Percentiles rank a stretch among this genome's conserved stretches.
These are phyloP conservation scores for Drosophila meridionalis DNA, from an alignment of 2,888 invertebrate species.

Conservation along the genomic window DNA sequence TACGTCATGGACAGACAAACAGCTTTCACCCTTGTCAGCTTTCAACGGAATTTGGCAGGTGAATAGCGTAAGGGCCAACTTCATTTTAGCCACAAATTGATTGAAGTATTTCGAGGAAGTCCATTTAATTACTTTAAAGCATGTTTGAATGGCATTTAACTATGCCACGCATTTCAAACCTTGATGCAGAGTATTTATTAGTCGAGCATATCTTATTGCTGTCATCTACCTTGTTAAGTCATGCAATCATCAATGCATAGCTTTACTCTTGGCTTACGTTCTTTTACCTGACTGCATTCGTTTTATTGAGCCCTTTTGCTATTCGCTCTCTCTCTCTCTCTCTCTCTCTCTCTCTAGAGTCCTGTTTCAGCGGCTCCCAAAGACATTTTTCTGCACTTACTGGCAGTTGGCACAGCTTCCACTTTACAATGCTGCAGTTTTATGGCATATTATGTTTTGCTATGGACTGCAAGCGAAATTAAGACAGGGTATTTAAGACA, in stretches of 20 bases:
- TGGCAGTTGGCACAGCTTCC: constrained; percentile 8
- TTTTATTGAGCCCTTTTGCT: constrained; percentile 16
- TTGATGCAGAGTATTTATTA: background rate
- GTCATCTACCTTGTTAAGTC: background rate
- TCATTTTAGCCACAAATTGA: background rate
- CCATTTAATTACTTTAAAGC: background rate
- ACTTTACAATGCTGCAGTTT: constrained; percentile 7
- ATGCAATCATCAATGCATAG: constrained; percentile 6
- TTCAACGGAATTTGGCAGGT: constrained; percentile 24
- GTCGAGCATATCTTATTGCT: background rate
- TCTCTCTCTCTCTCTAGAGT: constrained; percentile 11
- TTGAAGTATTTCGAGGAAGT: background rate
- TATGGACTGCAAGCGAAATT: constrained; percentile 3
- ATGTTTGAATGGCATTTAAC: background rate
- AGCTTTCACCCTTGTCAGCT: constrained; percentile 47
- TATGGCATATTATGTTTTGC: background rate
- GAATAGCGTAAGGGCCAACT: constrained; percentile 3
- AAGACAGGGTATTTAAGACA: background rate
- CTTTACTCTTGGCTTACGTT: constrained; percentile 3
- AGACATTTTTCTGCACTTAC: constrained; percentile 19
- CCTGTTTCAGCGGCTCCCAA: background rate
- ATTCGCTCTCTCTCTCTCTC: background rate
- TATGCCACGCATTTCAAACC: no score
- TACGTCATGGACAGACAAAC: constrained; percentile 43
- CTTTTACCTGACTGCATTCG: constrained; percentile 14